A percentile compares a stretch with the other conserved stretches of the same genome.
phyloP scores from a whole-genome alignment of 1,140 invertebrate species.

The Caenorhabditis briggsae region DNA sequence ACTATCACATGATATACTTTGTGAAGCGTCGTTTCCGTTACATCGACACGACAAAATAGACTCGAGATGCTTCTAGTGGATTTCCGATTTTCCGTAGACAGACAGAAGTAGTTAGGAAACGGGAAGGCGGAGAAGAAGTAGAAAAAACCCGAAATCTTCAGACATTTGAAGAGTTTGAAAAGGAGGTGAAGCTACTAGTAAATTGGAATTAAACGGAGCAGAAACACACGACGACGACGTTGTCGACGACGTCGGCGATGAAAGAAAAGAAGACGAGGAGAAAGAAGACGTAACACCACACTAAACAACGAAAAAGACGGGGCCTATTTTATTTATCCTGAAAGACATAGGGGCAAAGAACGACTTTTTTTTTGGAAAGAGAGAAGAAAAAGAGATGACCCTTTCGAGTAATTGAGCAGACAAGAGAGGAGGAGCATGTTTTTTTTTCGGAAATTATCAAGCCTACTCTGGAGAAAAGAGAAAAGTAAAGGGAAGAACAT shows the following conservation, averaged over 20 bases:
- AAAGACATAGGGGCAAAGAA: constrained; percentile 56
- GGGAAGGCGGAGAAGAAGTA: neutral
- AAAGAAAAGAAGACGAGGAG: constrained; percentile 22
- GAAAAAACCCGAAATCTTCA: constrained; percentile 47
- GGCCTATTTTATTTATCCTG: constrained; percentile 54
- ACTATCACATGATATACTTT: constrained; percentile 24
- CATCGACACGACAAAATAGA: neutral
- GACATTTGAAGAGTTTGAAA: constrained; percentile 52
- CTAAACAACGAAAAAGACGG: constrained; percentile 50
- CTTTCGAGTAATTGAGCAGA: constrained; percentile 55
- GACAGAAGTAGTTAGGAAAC: neutral
- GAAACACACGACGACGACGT: constrained; percentile 37
- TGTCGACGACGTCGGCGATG: neutral
- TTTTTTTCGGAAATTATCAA: constrained; percentile 53
- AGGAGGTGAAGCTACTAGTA: constrained; percentile 44
- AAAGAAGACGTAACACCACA: constrained; percentile 54
- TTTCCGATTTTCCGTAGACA: constrained; percentile 32
- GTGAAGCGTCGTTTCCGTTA: constrained; percentile 34
- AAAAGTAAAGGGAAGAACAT: neutral
- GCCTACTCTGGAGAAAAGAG: neutral
- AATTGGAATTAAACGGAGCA: constrained; percentile 53
- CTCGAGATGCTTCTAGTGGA: neutral
- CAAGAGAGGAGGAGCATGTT: neutral
- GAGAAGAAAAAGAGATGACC: constrained; percentile 34
- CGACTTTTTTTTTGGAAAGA: constrained; percentile 35